A percentile compares a stretch with the other conserved stretches of the same genome.
Evolutionary conservation across 2,797 vertebrate genomes (phyloP).

Genomic region (Pseudochaenichthys georgianus): DNA sequence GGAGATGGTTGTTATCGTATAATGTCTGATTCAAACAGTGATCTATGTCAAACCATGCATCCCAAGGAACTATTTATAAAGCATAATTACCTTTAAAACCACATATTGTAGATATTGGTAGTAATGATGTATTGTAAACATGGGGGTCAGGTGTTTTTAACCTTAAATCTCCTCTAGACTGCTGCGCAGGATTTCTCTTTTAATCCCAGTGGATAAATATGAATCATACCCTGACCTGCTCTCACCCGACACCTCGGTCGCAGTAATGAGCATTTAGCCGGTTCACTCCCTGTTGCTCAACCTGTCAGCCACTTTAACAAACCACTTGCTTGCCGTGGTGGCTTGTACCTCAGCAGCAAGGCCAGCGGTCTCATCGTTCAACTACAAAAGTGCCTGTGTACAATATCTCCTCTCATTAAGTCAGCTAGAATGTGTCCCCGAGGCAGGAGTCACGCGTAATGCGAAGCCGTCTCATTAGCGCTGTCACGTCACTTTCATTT

Average conservation of each 20-base stretch:
- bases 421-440: conserved; percentile 71
- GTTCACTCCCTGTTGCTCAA: conserved; percentile 39
- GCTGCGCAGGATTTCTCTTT: not conserved
- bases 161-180: not conserved
- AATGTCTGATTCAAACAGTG: not conserved
- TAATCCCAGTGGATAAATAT: not conserved
- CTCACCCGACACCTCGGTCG: conserved; percentile 10
- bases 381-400: conserved; percentile 70
- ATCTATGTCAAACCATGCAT: not conserved
- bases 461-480: conserved; percentile 80
- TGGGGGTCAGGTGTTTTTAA: not conserved
- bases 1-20: not conserved
- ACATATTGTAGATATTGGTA: not conserved
- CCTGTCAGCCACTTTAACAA: conserved; percentile 71
- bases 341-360: conserved; percentile 61
- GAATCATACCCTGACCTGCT: conserved; percentile 20
- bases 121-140: not conserved
- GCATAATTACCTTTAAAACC: not conserved
- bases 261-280: conserved; percentile 45
- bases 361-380: conserved; percentile 67
- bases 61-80: not conserved
- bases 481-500: conserved; percentile 82
- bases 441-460: conserved; percentile 72
- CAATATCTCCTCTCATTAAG: conserved; percentile 81
- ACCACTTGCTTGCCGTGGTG: conserved; percentile 50